phyloP scores from a whole-genome alignment of 2,888 invertebrate genomes.

The Spisula subtruncata region DNA sequence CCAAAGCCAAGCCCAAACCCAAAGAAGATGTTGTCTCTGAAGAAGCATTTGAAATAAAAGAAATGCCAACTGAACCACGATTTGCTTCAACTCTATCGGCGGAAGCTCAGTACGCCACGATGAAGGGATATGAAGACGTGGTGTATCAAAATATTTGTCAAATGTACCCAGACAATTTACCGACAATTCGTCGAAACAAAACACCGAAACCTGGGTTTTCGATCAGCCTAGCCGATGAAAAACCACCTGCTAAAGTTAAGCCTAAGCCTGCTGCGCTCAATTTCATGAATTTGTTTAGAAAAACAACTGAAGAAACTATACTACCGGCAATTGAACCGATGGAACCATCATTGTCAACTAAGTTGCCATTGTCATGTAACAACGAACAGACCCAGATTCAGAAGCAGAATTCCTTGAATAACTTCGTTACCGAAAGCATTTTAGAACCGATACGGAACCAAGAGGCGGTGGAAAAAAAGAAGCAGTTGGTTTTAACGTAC shows the following conservation, averaged over 20 bases:
- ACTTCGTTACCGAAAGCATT: not conserved
- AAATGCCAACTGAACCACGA: slow-evolving; percentile 81
- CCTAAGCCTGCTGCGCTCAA: not conserved
- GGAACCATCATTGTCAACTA: not conserved
- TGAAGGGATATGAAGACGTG: slow-evolving; percentile 86
- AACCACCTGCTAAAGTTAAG: not conserved
- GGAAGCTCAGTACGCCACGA: slow-evolving; percentile 85
- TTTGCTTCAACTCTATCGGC: slow-evolving; percentile 84
- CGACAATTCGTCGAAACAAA: slow-evolving; percentile 73
- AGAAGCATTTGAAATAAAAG: slow-evolving; percentile 71
- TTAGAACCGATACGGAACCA: not conserved
- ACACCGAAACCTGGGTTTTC: slow-evolving; percentile 69
- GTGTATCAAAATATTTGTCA: slow-evolving; percentile 75
- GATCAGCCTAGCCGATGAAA: not conserved
- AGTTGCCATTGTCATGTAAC: not conserved
- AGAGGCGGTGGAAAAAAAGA: slow-evolving; percentile 49
- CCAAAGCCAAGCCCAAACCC: slow-evolving; percentile 36
- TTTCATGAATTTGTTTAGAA: not conserved
- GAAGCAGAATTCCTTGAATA: not conserved
- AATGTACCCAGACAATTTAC: slow-evolving; percentile 74
- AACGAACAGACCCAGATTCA: not conserved
- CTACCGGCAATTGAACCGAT: not conserved
- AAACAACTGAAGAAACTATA: not conserved
- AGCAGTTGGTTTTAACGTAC: slow-evolving; percentile 79
- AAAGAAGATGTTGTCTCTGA: slow-evolving; percentile 48